These are phyloP conservation scores for Malacosoma neustria DNA, from an alignment of 2,888 invertebrate genomes.

Conservation along the genomic window DNA sequence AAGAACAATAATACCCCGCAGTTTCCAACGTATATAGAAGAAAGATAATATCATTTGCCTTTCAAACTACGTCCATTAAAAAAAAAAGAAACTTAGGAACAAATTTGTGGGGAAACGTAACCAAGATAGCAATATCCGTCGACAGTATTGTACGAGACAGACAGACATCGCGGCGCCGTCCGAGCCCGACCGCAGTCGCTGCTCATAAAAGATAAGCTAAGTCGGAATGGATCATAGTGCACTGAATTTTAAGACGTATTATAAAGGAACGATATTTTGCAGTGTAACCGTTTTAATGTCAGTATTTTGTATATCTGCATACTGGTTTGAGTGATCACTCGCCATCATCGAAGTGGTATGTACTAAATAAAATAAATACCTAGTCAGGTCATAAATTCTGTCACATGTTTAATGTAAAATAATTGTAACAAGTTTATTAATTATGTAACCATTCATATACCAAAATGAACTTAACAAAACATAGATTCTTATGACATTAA, in stretches of 20 bases:
- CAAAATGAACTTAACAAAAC: no score
- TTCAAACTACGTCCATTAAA: neutral
- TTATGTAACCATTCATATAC: no score
- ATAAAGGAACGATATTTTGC: neutral
- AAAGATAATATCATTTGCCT: neutral
- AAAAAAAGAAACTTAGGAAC: neutral
- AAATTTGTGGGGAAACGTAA: conserved; percentile 19
- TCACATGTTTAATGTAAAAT: no score
- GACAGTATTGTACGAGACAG: conserved; percentile 23
- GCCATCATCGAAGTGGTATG: no score
- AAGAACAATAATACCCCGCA: neutral
- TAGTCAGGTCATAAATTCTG: no score
- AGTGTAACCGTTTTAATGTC: neutral
- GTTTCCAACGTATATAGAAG: neutral
- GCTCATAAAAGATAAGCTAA: conserved; percentile 46
- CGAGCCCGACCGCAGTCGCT: conserved; percentile 27
- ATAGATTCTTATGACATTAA: no score
- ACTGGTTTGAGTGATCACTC: no score
- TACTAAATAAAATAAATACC: no score
- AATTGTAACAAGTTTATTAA: no score
- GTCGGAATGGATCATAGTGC: conserved; percentile 26
- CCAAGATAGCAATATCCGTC: conserved; percentile 21
- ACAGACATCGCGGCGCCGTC: conserved; percentile 46
- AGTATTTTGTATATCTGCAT: no score
- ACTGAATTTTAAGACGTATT: conserved; percentile 16